These are phyloP conservation scores for Mus pahari DNA, from an alignment of 2,113 vertebrate genomes.

Conservation along the genomic window DNA sequence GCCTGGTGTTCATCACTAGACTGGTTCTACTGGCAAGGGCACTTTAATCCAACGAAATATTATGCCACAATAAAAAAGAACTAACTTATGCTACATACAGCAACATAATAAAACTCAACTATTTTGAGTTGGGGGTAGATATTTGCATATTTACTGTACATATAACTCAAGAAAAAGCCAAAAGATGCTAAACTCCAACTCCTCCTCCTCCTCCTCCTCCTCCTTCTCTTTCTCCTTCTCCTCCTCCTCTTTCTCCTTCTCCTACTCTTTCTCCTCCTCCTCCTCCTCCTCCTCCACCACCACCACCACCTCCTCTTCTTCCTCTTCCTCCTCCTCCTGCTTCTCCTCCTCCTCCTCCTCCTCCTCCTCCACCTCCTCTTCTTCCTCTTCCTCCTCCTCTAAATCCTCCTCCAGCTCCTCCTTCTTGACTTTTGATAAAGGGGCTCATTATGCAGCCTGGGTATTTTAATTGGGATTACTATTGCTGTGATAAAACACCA, in stretches of 20 bases:
- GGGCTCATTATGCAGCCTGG: background rate
- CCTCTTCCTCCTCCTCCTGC: fast-evolving
- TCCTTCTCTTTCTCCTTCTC: background rate
- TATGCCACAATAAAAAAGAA: background rate
- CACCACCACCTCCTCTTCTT: no score
- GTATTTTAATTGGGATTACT: background rate
- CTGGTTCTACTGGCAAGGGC: background rate
- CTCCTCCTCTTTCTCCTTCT: no score
- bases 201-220: no score
- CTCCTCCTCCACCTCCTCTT: no score
- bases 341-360: no score
- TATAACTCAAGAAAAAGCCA: slow-evolving; percentile 11
- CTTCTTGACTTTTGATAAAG: background rate
- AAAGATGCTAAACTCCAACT: background rate
- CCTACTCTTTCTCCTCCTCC: no score
- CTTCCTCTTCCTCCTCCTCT: background rate
- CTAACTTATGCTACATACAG: background rate
- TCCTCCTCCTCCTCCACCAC: no score
- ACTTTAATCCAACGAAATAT: background rate
- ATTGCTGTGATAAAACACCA: background rate
- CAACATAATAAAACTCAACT: background rate
- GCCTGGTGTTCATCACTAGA: background rate
- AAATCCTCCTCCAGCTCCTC: background rate
- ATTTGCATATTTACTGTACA: background rate
- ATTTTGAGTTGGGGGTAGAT: background rate